These are phyloP conservation scores for Scylla paramamosain DNA, from an alignment of 1,140 invertebrate species.

Conservation along the genomic window DNA sequence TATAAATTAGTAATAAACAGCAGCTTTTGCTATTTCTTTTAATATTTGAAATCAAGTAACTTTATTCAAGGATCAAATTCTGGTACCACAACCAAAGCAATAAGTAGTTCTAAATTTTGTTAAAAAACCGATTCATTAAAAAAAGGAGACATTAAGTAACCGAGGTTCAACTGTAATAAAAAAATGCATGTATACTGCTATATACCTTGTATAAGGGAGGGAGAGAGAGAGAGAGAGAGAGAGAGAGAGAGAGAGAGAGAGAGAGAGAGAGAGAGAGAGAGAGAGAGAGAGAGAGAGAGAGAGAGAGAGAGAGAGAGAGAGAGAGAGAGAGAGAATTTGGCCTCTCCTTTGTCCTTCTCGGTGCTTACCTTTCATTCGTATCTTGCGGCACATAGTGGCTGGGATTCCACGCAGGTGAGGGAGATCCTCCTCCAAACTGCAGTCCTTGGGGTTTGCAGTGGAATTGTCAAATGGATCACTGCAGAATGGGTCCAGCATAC, in stretches of 20 bases:
- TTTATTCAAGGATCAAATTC: no score
- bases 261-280: conserved; percentile 44
- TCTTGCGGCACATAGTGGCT: conserved; percentile 95
- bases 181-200: no score
- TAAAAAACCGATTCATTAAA: no score
- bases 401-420: conserved; percentile 86
- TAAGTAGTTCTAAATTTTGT: no score
- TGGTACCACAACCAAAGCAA: no score
- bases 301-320: conserved; percentile 45
- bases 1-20: no score
- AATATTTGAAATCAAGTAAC: no score
- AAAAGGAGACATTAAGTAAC: no score
- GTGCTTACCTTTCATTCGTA: conserved; percentile 91
- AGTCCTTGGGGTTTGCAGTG: conserved; percentile 92
- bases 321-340: neutral
- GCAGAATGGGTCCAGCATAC: conserved; percentile 93
- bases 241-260: conserved; percentile 34
- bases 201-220: neutral
- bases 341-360: no score
- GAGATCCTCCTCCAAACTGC: conserved; percentile 85
- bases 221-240: conserved; percentile 26
- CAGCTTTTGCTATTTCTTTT: no score
- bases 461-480: conserved; percentile 95
- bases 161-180: no score
- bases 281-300: conserved; percentile 44